Evolutionary conservation across 2,113 vertebrate species (phyloP), one percentile per base, ranked within the genome.

Genomic region (Lepisosteus oculatus): DNA sequence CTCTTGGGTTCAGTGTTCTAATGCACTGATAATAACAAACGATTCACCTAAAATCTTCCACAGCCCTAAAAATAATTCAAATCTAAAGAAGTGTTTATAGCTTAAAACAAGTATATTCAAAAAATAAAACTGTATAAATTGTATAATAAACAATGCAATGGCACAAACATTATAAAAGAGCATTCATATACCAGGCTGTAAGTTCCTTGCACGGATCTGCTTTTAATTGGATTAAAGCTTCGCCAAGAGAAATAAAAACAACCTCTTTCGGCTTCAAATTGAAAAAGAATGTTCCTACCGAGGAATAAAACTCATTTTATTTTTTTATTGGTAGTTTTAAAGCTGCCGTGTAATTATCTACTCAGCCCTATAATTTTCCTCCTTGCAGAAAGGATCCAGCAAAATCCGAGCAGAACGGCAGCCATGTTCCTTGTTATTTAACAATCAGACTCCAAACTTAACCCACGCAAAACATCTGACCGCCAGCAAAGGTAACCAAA

Each of bases 221-320:
- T 80, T 83, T 82, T 84, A 85, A 87, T 85, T 82, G 84, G 77
- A 84, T 86, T 81, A 72, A 85, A 84, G 77, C 79, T 67, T 71
- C 68, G 77, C 73, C 56, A 72, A 43, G 59, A 78, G 72, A 79
- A 79, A 79, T 77, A 80, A 72, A 71, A 79, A 68, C 72, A 69
- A 70, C 64, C 77, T 79, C 77, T 72, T 77, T 67, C 72, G 76
- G 78, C 76, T 78, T 51, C 0, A 79, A 74, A 47, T 75, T 73
- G 78, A 72, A 82, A 82, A 84, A 85, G 80, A 70, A 79, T 63
- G 17, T 76, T 75, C 72, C 76, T 63, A 62, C 61, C 77, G 83
- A 75, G 71, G 77, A 71, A 62, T 70, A 67, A 78, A 80, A 72
- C 76, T 77, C 51, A 70, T 45, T 62, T 56, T 17, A 17, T 77